Evolutionary conservation across 2,113 vertebrate species (phyloP), one percentile per base, ranked within the genome.

Genomic region (Heterotis niloticus): DNA sequence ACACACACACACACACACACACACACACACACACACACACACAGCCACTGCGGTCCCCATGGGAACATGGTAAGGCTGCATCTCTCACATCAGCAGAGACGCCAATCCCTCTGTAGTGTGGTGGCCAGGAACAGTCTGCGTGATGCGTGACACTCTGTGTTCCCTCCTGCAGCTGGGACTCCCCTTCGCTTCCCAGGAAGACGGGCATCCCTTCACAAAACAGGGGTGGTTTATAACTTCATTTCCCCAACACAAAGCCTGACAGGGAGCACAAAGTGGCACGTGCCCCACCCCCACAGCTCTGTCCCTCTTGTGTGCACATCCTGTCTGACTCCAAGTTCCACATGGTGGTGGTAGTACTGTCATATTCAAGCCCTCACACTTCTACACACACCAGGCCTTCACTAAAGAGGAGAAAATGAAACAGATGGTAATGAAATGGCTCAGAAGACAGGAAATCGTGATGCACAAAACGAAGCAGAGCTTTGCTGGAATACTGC

Each of bases 171-270:
- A 56, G 16, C 76, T 79, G 83, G 88, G 76, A 24, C 64, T 17
- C n/a, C 14, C 28, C 52, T 66, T 80, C 80, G 81, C 64, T 23
- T 85, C 78, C 77, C 26, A 23, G 62, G 80, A 44, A 73, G 90
- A 91, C 90, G 88, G 84, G 64, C 83, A 90, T 90, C 88, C 87
- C 82, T 82, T 18, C 89, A 86, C 86, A 90, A 89, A 90, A 90
- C 89, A 88, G 86, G 88, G 86, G 81, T 85, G 81, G 88, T 88
- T 89, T 87, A 91, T 90, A 77, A 89, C 91, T 90, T 89, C 88
- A 91, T 87, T 86, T 85, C 81, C 87, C 83, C 87, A 89, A 91
- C 88, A 91, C 87, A 83, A 69, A 84, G 77, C 84, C 87, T 89
- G 90, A 90, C 89, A 88, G 90, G 84, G 86, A 86, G 83, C 86